Conservation (phyloP, 2,888 invertebrate genomes). For the Agriopis marginaria region DNA sequence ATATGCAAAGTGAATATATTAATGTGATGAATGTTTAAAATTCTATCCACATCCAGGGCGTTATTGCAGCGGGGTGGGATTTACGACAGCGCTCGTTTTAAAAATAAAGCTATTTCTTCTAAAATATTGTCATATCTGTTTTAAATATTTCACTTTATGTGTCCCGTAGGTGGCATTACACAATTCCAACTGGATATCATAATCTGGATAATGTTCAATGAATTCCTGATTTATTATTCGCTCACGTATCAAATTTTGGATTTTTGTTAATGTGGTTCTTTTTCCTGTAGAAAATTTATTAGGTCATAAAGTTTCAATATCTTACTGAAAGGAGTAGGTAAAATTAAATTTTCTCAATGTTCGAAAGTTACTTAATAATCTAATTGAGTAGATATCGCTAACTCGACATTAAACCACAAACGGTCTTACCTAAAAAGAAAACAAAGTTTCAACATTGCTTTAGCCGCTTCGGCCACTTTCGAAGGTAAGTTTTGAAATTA, state of each 20-base stretch:
- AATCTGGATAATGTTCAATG: slow-evolving; percentile 66
- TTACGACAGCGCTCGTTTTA: slow-evolving; percentile 80
- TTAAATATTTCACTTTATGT: slow-evolving; percentile 84
- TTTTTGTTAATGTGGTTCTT: slow-evolving; percentile 30
- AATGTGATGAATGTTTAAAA: slow-evolving; percentile 73
- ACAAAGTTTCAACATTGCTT: too few relatives aligned
- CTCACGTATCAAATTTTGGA: slow-evolving; percentile 40
- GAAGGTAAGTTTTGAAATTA: too few relatives aligned
- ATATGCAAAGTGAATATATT: slow-evolving; percentile 64
- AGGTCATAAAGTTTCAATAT: too few relatives aligned
- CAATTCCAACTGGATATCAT: slow-evolving; percentile 64
- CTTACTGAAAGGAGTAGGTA: too few relatives aligned
- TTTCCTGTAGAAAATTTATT: slow-evolving; percentile 15
- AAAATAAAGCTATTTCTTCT: slow-evolving; percentile 84
- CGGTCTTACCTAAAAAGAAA: too few relatives aligned
- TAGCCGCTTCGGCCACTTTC: too few relatives aligned
- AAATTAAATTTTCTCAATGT: too few relatives aligned
- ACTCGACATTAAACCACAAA: too few relatives aligned
- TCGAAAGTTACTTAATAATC: too few relatives aligned
- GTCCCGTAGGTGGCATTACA: slow-evolving; percentile 76
- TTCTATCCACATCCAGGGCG: slow-evolving; percentile 74
- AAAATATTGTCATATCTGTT: slow-evolving; percentile 84
- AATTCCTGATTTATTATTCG: slow-evolving; percentile 62
- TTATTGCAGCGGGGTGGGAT: slow-evolving; percentile 79
- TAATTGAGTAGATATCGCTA: too few relatives aligned